These are phyloP conservation scores for Ruditapes philippinarum DNA, from an alignment of 1,140 invertebrate species.

Conservation along the genomic window DNA sequence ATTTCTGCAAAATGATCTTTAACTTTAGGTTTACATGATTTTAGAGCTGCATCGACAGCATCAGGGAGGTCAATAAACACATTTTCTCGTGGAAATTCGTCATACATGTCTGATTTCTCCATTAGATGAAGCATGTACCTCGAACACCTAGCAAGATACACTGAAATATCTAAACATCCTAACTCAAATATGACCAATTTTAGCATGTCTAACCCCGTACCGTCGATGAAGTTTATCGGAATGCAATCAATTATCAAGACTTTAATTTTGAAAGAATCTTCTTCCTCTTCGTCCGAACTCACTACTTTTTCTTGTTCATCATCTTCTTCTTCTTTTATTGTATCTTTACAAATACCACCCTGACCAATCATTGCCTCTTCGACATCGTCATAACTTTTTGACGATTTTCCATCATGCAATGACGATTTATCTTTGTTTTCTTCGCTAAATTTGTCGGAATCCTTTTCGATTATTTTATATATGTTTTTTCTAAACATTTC, in stretches of 20 bases:
- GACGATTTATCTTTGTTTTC: constrained; percentile 66
- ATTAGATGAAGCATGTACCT: constrained; percentile 56
- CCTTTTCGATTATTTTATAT: constrained; percentile 64
- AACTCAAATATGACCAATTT: constrained; percentile 70
- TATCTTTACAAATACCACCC: background rate
- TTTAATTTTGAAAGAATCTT: constrained; percentile 57
- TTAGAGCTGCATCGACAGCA: constrained; percentile 46
- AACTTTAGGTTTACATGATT: background rate
- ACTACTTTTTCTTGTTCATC: constrained; percentile 11
- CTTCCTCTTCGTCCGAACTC: constrained; percentile 20
- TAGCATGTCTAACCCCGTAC: constrained; percentile 79
- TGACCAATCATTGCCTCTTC: background rate
- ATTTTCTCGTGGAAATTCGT: constrained; percentile 53
- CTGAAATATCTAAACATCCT: constrained; percentile 50
- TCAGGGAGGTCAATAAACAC: constrained; percentile 70
- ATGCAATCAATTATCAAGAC: constrained; percentile 82
- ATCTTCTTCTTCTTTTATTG: constrained; percentile 37
- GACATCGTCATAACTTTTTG: constrained; percentile 6
- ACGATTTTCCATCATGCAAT: constrained; percentile 7
- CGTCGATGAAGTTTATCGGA: constrained; percentile 82
- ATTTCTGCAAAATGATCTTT: constrained; percentile 27
- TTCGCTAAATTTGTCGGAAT: constrained; percentile 42
- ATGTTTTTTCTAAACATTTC: constrained; percentile 81
- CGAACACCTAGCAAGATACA: constrained; percentile 67
- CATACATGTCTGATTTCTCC: constrained; percentile 67